phyloP scores from a whole-genome alignment of 2,888 invertebrate species.

The Muschampia plurimacula region DNA sequence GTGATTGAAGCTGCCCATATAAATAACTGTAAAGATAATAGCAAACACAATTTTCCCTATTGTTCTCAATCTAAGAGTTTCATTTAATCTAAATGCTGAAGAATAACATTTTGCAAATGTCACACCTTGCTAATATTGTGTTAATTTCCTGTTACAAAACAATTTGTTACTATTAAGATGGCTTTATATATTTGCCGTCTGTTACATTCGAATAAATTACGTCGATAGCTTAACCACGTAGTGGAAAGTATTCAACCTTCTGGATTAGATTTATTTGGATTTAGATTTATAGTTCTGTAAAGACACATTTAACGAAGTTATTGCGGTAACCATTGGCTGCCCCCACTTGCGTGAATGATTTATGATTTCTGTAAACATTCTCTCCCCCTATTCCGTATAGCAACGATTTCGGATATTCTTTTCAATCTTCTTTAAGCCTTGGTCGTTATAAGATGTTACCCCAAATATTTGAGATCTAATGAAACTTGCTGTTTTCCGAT shows the following conservation, averaged over 20 bases:
- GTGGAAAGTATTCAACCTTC: conserved; percentile 7
- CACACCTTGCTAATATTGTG: not conserved
- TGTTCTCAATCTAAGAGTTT: not conserved
- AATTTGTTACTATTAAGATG: not conserved
- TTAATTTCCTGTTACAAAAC: conserved; percentile 17
- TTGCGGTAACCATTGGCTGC: conserved; percentile 18
- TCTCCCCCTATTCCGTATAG: conserved; percentile 13
- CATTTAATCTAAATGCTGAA: not conserved
- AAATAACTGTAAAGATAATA: no score
- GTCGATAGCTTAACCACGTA: conserved; percentile 19
- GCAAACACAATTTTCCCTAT: not conserved
- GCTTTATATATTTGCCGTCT: not conserved
- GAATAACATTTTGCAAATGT: not conserved
- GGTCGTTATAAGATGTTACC: conserved; percentile 10
- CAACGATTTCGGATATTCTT: conserved; percentile 14
- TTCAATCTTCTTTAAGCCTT: conserved; percentile 19
- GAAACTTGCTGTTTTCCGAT: not conserved
- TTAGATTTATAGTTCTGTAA: conserved; percentile 30
- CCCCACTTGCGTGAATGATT: conserved; percentile 20
- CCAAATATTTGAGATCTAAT: conserved; percentile 1
- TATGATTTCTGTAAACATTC: conserved; percentile 29
- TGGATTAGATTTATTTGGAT: conserved; percentile 25
- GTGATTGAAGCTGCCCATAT: no score
- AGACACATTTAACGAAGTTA: conserved; percentile 29
- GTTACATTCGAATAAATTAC: conserved; percentile 26